Conservation (phyloP, 1,140 invertebrate genomes). For the Drosophila orosa region DNA sequence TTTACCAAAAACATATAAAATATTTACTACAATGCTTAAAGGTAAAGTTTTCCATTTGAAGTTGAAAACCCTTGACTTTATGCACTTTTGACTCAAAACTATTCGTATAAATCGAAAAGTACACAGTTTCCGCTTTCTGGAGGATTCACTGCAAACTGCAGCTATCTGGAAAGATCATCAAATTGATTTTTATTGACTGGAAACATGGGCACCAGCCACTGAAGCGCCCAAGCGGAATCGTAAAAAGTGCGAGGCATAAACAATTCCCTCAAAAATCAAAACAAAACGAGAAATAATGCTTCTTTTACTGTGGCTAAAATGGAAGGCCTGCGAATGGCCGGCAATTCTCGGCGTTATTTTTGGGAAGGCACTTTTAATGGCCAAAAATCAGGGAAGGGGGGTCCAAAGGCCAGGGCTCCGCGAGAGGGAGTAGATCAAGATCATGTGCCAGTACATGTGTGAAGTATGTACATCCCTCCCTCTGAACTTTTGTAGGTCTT, state of each 20-base stretch:
- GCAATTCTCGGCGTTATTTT: slow-evolving; percentile 55
- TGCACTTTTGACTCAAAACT: background rate
- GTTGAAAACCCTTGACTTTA: background rate
- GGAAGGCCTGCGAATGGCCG: slow-evolving; percentile 33
- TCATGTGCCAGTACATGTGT: slow-evolving; percentile 25
- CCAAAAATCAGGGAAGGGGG: slow-evolving; percentile 16
- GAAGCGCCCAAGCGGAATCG: slow-evolving; percentile 23
- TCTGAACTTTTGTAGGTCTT: background rate
- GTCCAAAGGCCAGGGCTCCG: slow-evolving; percentile 64
- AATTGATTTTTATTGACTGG: slow-evolving; percentile 25
- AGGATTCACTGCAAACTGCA: background rate
- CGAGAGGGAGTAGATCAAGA: slow-evolving; percentile 61
- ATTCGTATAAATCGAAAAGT: background rate
- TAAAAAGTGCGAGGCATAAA: slow-evolving; percentile 56
- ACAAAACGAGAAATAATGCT: slow-evolving; percentile 27
- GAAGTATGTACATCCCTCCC: slow-evolving; percentile 1
- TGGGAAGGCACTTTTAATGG: slow-evolving; percentile 52
- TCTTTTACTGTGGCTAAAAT: slow-evolving; percentile 50
- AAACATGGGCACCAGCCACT: slow-evolving; percentile 14
- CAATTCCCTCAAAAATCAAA: slow-evolving; percentile 42
- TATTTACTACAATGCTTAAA: background rate
- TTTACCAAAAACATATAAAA: background rate
- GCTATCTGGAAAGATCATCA: slow-evolving; percentile 16
- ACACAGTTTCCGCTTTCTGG: background rate
- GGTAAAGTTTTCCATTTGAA: background rate